Conservation (phyloP, 2,797 vertebrate species). For the Macroramphosus scolopax region DNA sequence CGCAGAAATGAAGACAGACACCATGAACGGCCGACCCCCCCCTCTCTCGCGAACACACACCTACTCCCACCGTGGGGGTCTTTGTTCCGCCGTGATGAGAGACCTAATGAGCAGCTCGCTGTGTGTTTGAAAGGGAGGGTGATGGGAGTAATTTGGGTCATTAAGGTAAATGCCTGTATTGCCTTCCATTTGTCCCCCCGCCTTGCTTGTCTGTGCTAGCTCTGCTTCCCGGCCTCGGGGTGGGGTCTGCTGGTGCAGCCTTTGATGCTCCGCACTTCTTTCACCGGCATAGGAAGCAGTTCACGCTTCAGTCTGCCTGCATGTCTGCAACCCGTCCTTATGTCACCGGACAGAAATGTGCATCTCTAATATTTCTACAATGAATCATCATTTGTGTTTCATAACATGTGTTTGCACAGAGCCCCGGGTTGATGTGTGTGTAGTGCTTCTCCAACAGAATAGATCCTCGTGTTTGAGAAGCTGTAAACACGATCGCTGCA, state of each 20-base stretch:
- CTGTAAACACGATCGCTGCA: no score
- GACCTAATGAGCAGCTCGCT: conserved; percentile 55
- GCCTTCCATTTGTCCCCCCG: conserved; percentile 39
- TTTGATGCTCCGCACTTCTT: conserved; percentile 50
- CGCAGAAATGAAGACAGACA: conserved; percentile 26
- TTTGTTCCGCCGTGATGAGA: conserved; percentile 59
- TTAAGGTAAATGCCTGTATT: conserved; percentile 63
- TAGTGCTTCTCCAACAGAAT: no score
- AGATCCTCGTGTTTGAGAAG: no score
- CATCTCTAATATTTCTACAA: no score
- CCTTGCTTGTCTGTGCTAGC: conserved; percentile 24
- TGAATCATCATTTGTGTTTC: no score
- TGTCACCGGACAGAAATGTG: no score
- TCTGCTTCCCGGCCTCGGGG: conserved; percentile 35
- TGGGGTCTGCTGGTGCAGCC: conserved; percentile 35
- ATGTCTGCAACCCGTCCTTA: no score
- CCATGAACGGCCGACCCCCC: neutral
- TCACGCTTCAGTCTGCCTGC: conserved; percentile 24
- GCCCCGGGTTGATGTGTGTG: no score
- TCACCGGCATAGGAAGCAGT: conserved; percentile 45
- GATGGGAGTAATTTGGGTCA: conserved; percentile 61
- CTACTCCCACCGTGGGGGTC: conserved; percentile 43
- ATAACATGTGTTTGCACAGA: no score
- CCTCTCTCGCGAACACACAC: conserved; percentile 38
- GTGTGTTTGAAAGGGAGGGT: conserved; percentile 49